Percentiles rank a stretch among this genome's conserved stretches.
Conservation (phyloP, 2,888 invertebrate species). For the Drosophila subsilvestris region DNA sequence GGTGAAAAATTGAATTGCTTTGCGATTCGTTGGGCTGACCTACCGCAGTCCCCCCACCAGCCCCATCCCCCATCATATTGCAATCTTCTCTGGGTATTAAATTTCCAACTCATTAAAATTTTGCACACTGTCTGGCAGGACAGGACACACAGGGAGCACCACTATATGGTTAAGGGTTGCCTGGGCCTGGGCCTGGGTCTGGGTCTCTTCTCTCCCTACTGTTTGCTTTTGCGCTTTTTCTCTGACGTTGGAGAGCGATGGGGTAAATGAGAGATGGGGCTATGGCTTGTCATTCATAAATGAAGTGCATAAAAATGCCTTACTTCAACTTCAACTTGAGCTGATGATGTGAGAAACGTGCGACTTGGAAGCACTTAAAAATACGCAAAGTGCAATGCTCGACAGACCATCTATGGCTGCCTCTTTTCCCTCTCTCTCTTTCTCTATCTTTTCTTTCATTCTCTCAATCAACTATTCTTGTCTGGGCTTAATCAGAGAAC, state of each 20-base stretch:
- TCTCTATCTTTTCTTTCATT: not conserved
- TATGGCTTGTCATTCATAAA: conserved; percentile 62
- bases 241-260: not conserved
- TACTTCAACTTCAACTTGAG: conserved; percentile 12
- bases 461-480: conserved; percentile 23
- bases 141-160: conserved; percentile 6
- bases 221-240: conserved; percentile 51
- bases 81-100: conserved; percentile 69
- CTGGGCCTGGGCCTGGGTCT: not conserved
- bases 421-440: not conserved
- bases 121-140: conserved; percentile 63
- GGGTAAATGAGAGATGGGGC: not conserved
- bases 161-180: not conserved
- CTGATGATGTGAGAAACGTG: conserved; percentile 35
- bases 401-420: not conserved
- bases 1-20: conserved; percentile 64
- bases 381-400: conserved; percentile 21
- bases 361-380: conserved; percentile 29
- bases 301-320: conserved; percentile 52
- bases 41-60: conserved; percentile 56
- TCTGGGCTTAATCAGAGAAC: conserved; percentile 42
- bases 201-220: conserved; percentile 5
- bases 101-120: conserved; percentile 80
- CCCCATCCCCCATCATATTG: conserved; percentile 29
- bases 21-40: conserved; percentile 58